A percentile compares a stretch with the other conserved stretches of the same genome.
Conservation (phyloP, 2,888 invertebrate species). For the Drosophila yooni region DNA sequence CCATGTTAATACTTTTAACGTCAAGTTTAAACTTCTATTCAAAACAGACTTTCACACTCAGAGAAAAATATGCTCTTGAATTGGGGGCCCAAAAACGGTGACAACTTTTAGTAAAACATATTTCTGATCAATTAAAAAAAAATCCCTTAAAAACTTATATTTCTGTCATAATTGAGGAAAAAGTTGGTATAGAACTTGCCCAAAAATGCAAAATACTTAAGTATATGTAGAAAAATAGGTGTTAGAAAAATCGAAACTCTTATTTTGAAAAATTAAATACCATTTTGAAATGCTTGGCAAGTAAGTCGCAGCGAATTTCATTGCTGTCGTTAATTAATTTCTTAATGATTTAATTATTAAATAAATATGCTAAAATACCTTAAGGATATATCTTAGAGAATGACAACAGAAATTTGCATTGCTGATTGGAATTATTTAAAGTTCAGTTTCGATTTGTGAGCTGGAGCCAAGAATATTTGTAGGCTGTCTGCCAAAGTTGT, state of each 20-base stretch:
- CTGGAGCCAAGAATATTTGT: not conserved
- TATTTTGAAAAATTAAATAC: not conserved
- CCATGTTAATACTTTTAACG: constrained; percentile 1
- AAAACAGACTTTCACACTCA: not conserved
- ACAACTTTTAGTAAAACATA: not conserved
- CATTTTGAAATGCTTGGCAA: not conserved
- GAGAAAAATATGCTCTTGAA: not conserved
- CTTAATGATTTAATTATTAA: not conserved
- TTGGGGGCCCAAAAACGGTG: not conserved
- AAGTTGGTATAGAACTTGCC: not conserved
- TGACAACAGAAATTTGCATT: not conserved
- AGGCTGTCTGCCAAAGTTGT: not conserved
- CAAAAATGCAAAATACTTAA: not conserved
- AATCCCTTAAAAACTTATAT: not conserved
- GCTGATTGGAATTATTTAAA: not conserved
- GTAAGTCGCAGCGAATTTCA: too few relatives aligned
- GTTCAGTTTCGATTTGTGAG: not conserved
- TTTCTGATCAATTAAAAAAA: not conserved
- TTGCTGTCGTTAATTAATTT: not conserved
- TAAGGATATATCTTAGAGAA: not conserved
- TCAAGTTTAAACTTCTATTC: not conserved
- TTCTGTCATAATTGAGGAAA: not conserved
- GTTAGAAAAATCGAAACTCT: not conserved
- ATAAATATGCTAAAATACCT: rapidly evolving
- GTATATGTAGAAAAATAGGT: not conserved